Evolutionary conservation across 2,113 vertebrate species (phyloP).

Genomic region (Hemicordylus capensis): DNA sequence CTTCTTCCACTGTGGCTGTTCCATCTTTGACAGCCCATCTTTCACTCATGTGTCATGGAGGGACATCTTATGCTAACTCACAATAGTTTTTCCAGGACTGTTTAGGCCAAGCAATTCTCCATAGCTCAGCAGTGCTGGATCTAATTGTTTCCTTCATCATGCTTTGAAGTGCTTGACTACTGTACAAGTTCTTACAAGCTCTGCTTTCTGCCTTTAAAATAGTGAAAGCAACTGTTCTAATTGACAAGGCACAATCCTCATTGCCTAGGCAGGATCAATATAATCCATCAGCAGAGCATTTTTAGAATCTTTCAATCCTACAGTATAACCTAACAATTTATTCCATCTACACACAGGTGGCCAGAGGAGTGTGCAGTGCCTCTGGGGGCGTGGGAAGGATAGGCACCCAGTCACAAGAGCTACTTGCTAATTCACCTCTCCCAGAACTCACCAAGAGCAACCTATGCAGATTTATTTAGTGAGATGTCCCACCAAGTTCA

Average conservation of each 20-base stretch:
- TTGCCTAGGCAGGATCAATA: neutral
- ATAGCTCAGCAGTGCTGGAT: neutral
- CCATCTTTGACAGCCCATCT: fast-evolving
- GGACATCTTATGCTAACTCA: no score
- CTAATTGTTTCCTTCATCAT: neutral
- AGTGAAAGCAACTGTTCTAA: neutral
- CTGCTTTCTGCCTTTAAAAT: neutral
- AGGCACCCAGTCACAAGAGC: neutral
- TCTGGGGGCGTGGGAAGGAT: neutral
- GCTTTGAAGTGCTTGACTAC: neutral
- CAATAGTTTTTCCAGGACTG: neutral
- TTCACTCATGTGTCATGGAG: neutral
- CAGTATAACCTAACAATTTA: neutral
- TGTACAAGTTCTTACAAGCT: neutral
- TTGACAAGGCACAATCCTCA: neutral
- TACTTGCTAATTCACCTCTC: neutral
- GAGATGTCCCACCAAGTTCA: neutral
- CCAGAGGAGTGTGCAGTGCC: neutral
- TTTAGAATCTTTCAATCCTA: neutral
- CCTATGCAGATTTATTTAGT: neutral
- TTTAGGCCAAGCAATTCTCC: neutral
- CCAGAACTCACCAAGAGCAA: no score
- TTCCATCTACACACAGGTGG: neutral
- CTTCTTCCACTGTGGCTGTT: neutral
- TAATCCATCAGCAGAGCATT: neutral